Evolutionary conservation across 2,113 vertebrate species (phyloP), one percentile per base, ranked within the genome.

Genomic region (Hypocryptadius cinnamomeus): DNA sequence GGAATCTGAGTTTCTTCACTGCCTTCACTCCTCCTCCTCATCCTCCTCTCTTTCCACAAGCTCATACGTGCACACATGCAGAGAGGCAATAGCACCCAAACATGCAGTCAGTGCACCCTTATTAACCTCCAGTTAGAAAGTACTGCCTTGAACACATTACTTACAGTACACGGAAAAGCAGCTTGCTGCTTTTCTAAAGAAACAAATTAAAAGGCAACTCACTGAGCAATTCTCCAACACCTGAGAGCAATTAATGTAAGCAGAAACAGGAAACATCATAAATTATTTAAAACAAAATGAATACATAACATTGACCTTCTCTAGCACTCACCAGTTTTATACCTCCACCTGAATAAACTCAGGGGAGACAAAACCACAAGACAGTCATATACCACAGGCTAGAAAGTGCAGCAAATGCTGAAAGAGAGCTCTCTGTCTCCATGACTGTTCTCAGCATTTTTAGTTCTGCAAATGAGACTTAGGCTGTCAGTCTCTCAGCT

Each of bases 271-370:
- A 97, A 97, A 95, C 91, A 92, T 95, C 74, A 97, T 98, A 83
- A 97, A 97, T 98, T 97, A 98, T 98, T 98, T 96, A 98, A 97
- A 98, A 90, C 93, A 96, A 97, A 98, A 97, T 97, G 91, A 97
- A 97, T 97, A 97, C 94, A 93, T 95, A 97, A 97, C 92, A 90
- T 27, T 97, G 96, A 96, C 95, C 95, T 97, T 97, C 95, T 96
- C 90, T 86, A 95, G 79, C 86, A 95, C 93, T 95, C 89, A 71
- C 87, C 90, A 83, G 78, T 90, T 97, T 97, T 92, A 78, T 93
- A 85, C 68, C 78, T 94, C 59, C 87, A 96, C 85, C 94, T 97
- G 94, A 97, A 92, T 89, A 96, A 97, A 95, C 90, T 94, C 93
- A 63, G 12, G 92, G 87, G 81, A 94, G 31, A 88, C 27, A 93